Evolutionary conservation across 2,113 vertebrate genomes (phyloP).

Genomic region (Parus major): DNA sequence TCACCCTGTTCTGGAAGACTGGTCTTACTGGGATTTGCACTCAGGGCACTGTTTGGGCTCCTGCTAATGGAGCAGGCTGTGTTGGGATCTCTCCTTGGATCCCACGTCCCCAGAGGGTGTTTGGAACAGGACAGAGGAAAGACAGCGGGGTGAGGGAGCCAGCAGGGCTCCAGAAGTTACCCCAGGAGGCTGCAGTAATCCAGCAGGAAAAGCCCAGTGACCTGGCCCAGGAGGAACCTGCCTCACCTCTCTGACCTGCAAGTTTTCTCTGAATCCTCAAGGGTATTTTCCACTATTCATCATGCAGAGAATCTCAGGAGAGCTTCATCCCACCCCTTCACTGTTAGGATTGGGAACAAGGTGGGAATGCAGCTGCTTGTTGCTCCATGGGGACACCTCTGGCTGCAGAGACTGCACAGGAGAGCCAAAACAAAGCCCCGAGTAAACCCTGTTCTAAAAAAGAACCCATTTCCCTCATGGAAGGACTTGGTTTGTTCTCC

Average conservation of each 20-base stretch:
- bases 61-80: rapidly evolving
- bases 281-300: background rate
- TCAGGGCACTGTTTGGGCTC: background rate
- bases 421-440: background rate
- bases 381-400: background rate
- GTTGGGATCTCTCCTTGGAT: background rate
- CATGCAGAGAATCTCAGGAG: background rate
- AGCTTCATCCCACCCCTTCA: background rate
- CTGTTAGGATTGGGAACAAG: background rate
- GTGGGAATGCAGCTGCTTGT: background rate
- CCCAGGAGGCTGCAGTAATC: background rate
- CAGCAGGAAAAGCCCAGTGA: rapidly evolving
- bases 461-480: rapidly evolving
- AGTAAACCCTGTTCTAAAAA: background rate
- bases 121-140: background rate
- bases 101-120: background rate
- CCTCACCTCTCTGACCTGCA: background rate
- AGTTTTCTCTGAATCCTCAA: background rate
- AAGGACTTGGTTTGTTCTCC: background rate
- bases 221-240: background rate
- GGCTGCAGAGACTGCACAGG: background rate
- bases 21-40: background rate
- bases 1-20: background rate
- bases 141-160: rapidly evolving
- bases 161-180: background rate